Conservation (phyloP, 2,113 vertebrate genomes). For the Microcebus griseorufus region DNA sequence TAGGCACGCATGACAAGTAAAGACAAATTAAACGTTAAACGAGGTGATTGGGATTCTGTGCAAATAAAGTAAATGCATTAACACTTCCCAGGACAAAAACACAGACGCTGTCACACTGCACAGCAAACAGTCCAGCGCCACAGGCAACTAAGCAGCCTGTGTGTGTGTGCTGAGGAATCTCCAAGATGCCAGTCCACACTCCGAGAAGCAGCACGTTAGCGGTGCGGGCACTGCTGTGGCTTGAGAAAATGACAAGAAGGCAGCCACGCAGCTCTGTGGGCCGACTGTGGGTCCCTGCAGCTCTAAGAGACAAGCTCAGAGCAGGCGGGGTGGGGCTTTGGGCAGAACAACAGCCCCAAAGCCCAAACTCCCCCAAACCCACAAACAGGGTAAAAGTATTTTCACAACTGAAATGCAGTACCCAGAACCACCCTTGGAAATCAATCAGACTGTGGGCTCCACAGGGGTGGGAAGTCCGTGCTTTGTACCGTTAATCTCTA, state of each 20-base stretch:
- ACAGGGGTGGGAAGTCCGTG: fast-evolving
- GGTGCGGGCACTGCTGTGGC: neutral
- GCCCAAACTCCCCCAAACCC: neutral
- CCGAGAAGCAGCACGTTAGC: neutral
- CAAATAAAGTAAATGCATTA: neutral
- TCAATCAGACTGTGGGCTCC: neutral
- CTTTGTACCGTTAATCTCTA: neutral
- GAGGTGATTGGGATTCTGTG: neutral
- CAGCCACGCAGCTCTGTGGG: neutral
- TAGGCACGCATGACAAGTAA: neutral
- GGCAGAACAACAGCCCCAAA: neutral
- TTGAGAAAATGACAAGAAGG: neutral
- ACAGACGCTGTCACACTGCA: neutral
- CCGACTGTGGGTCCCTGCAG: neutral
- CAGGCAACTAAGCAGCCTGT: neutral
- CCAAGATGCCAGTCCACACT: fast-evolving
- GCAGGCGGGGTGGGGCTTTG: neutral
- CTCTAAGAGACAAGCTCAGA: neutral
- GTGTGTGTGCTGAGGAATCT: neutral
- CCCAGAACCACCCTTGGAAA: neutral
- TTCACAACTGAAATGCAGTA: neutral
- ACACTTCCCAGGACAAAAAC: neutral
- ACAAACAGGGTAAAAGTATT: fast-evolving
- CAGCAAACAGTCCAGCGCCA: too few species aligned
- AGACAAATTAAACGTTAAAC: neutral